These are phyloP conservation scores for Tachycineta bicolor DNA, from an alignment of 2,113 vertebrate species.

Conservation along the genomic window DNA sequence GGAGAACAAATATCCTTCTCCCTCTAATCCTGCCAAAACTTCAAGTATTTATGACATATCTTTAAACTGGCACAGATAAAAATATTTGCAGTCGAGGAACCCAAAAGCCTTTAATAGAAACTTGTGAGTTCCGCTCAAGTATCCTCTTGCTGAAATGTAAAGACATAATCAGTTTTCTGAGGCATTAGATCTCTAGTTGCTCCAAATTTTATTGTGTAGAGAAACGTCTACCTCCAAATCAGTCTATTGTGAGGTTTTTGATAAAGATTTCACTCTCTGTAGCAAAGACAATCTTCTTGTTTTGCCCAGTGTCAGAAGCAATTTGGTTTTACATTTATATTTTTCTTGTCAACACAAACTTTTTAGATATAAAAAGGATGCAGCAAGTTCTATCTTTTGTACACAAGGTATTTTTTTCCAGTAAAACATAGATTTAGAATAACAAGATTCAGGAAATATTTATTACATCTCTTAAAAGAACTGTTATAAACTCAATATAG, in stretches of 20 bases:
- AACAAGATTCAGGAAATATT: neutral
- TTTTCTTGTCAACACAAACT: neutral
- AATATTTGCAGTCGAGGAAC: neutral
- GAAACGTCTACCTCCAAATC: neutral
- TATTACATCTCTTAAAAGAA: neutral
- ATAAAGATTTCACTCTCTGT: neutral
- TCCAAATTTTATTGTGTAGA: neutral
- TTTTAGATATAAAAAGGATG: neutral
- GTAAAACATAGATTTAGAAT: neutral
- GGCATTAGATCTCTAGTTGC: neutral
- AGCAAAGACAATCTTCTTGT: neutral
- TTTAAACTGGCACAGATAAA: neutral
- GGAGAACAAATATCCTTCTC: neutral
- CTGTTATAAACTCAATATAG: neutral
- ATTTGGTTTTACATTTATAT: neutral
- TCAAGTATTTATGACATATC: neutral
- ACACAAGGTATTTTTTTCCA: neutral
- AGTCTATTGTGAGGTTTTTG: neutral
- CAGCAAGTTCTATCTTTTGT: neutral
- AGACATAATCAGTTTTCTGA: neutral
- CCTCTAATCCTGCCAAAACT: neutral
- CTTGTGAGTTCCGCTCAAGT: neutral
- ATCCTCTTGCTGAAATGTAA: neutral
- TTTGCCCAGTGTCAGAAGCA: neutral
- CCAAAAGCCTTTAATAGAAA: neutral